A percentile compares a stretch with the other conserved stretches of the same genome.
phyloP scores from a whole-genome alignment of 2,113 vertebrate genomes.

The Mystacornis crossleyi region DNA sequence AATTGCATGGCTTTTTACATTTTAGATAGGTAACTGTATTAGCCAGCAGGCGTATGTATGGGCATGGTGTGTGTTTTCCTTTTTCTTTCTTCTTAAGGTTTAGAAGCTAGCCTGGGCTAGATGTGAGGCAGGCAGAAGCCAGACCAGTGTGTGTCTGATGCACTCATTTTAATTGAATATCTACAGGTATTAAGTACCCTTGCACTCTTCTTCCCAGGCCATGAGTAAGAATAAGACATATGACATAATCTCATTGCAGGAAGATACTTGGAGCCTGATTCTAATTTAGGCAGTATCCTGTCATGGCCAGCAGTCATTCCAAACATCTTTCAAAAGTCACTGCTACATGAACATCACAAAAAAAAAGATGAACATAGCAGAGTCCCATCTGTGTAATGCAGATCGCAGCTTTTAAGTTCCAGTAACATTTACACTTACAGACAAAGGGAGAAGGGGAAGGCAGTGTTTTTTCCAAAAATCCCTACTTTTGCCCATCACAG shows the following conservation, averaged over 20 bases:
- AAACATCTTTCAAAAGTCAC: neutral
- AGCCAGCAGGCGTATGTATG: neutral
- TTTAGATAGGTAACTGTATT: neutral
- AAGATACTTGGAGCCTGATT: conserved; percentile 36
- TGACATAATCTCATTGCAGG: conserved; percentile 27
- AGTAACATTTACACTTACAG: neutral
- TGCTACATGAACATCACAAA: neutral
- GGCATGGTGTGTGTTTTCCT: neutral
- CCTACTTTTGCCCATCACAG: neutral
- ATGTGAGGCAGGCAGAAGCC: conserved; percentile 16
- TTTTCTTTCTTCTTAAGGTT: neutral
- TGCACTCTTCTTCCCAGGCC: conserved; percentile 20
- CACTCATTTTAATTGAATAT: conserved; percentile 20
- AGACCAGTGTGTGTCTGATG: conserved; percentile 3
- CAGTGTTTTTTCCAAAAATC: neutral
- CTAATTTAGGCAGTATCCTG: conserved; percentile 31
- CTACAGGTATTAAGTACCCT: conserved; percentile 8
- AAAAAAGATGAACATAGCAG: neutral
- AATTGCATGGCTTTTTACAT: neutral
- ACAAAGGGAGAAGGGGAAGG: neutral
- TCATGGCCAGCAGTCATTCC: neutral
- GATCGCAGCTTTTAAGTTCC: neutral
- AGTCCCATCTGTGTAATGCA: neutral
- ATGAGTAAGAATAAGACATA: conserved; percentile 13
- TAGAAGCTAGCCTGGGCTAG: neutral